Evolutionary conservation across 2,888 invertebrate genomes (phyloP), one percentile per base, ranked within the genome.

Genomic region (Pandemis cinnamomeana): DNA sequence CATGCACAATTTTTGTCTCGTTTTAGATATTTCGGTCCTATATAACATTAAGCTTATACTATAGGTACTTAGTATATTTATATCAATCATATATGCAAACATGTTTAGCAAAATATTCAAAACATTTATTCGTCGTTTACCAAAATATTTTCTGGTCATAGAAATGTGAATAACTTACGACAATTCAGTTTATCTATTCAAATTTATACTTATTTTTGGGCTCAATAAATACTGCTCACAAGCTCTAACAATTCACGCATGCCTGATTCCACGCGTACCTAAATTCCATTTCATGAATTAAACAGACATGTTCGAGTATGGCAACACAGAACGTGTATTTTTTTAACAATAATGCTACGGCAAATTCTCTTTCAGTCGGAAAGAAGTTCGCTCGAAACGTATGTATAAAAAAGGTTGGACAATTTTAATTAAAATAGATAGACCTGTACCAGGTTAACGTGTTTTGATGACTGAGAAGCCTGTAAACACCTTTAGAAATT

Each of bases 341-440:
- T 58, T 68, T 53, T 68, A 7, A 60, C 36, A 27, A 58, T 46
- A 67, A 44, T 67, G 58, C 13, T 41, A 41, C 53, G 20, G 44
- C 20, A 55, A 58, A 44, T 11, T 58, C 51, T 15, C 53, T 11
- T 7, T 2, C 36, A 51, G 27, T 4, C 27, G 1, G 27, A 36
- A 36, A 36, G 27, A 36, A 36, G 1, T 36, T 36, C 2, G 27
- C 27, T 36, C 27, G 27, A 4, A 36, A 36, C 27, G 27, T 36
- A 27, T 4, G 27, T 36, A 1, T 36, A 36, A 36, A 36, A 36
- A 36, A 36, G 27, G 27, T 36, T 2, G 2, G 4, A 36, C 4
- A 36, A 36, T 36, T 36, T 36, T 36, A 36, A 0, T 36, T 4
- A 36, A 36, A 36, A 36, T 2, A 36, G 27, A n/a, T n/a, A n/a